Evolutionary conservation across 2,113 vertebrate genomes (phyloP), one percentile per base, ranked within the genome.

Genomic region (Hippocampus abdominalis): DNA sequence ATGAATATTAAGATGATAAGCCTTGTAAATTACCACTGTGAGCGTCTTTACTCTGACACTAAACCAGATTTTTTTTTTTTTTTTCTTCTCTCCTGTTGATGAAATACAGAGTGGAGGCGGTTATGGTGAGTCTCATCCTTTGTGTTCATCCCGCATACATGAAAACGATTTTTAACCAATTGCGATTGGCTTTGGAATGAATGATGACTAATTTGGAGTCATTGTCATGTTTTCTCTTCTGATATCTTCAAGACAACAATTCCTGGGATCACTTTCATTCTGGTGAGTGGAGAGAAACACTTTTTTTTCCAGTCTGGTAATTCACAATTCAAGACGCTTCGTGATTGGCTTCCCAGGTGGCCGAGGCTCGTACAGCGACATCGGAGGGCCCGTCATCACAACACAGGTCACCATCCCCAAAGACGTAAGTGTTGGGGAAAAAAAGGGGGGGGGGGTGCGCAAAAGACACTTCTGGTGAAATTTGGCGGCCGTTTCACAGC

Each of bases 351-450:
- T 79, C 44, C 5, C 63, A 93, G 92, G 95, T 80, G 94, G 95
- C 0, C 92, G 97, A 72, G 95, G 97, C 13, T 96, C 96, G 10
- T 99, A 98, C 2, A 93, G 96, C 66, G 97, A 98, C 86, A 94
- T 99, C 48, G 96, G 96, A 70, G 97, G 97, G 76, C 97, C 97
- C 8, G 95, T 99, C 80, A 95, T 99, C 86, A 98, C 96, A 76
- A 98, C 96, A 72, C 96, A 99, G 95, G 97, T 99, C 86, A 98
- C 96, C 39, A 98, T 99, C 93, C 97, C 96, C 69, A 99, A 99
- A 95, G 97, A 99, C 79, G 97, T 98, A 89, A 94, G 95, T 93
- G 68, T 60, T 60, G 12, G 5, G 56, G 25, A 16, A 32, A 56
- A 25, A 56, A 8, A 25, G 18, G 13, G 27, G 29, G 13, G 23